These are phyloP conservation scores for Drosophila nigromelanica DNA, from an alignment of 1,140 invertebrate species.

Conservation along the genomic window DNA sequence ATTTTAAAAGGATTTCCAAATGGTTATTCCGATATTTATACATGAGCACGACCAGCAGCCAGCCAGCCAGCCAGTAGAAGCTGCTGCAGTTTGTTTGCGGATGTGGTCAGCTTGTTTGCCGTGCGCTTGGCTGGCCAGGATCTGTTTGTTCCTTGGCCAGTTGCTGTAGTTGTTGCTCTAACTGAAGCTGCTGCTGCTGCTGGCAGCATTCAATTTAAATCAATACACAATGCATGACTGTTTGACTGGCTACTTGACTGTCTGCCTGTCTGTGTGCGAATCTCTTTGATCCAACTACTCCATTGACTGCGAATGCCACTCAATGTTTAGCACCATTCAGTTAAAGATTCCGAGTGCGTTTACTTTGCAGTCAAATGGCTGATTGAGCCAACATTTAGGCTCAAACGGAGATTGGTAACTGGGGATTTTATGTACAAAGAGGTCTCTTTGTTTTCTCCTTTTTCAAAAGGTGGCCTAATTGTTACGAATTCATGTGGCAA, in stretches of 20 bases:
- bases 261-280: slow-evolving; percentile 1
- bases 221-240: slow-evolving; percentile 43
- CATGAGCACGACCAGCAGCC: slow-evolving; percentile 30
- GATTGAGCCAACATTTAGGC: slow-evolving; percentile 14
- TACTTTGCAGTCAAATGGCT: slow-evolving; percentile 65
- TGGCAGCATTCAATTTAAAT: slow-evolving; percentile 72
- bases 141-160: slow-evolving; percentile 27
- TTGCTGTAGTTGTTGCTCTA: slow-evolving; percentile 2
- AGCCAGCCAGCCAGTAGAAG: slow-evolving; percentile 17
- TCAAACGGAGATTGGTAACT: not conserved
- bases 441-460: not conserved
- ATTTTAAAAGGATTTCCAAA: slow-evolving; percentile 81
- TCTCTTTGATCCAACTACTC: slow-evolving; percentile 47
- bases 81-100: slow-evolving; percentile 65
- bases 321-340: slow-evolving; percentile 62
- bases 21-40: slow-evolving; percentile 79
- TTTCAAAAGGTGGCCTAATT: not conserved
- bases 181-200: not conserved
- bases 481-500: not conserved
- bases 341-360: slow-evolving; percentile 53
- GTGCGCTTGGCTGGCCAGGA: slow-evolving; percentile 34
- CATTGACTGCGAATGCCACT: slow-evolving; percentile 63
- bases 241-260: not conserved
- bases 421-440: not conserved
- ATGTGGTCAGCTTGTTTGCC: slow-evolving; percentile 75